Conservation (phyloP, 2,888 invertebrate genomes). For the Dicyrtoma fusca region DNA sequence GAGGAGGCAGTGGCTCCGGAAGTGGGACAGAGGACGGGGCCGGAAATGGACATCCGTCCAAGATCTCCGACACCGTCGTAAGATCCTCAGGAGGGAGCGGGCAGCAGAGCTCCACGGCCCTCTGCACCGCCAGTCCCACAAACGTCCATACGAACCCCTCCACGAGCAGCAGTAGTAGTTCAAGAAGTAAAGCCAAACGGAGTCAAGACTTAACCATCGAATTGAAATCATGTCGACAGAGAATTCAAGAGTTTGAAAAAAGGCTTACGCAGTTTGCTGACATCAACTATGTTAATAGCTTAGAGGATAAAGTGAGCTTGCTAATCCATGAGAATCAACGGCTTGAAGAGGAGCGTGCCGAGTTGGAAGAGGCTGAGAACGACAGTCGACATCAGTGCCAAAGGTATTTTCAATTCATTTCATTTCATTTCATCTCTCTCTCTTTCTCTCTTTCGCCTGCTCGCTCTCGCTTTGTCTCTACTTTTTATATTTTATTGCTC, state of each 20-base stretch:
- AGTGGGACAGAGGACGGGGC: background rate
- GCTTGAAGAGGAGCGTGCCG: constrained; percentile 73
- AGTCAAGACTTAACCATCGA: constrained; percentile 49
- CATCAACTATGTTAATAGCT: constrained; percentile 60
- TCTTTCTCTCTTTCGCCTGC: background rate
- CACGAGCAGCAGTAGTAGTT: background rate
- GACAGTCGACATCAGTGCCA: constrained; percentile 61
- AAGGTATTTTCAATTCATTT: constrained; percentile 42
- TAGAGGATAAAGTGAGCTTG: constrained; percentile 64
- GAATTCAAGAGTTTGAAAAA: constrained; percentile 54
- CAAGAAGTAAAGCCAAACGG: constrained; percentile 34
- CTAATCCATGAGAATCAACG: constrained; percentile 68
- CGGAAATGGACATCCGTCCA: constrained; percentile 2
- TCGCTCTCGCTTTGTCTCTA: background rate
- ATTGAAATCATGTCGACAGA: constrained; percentile 51
- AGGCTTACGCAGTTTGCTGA: constrained; percentile 52
- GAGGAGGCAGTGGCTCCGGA: background rate
- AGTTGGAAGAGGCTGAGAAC: constrained; percentile 76
- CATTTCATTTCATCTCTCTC: background rate
- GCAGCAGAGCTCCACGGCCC: background rate
- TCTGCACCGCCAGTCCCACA: background rate
- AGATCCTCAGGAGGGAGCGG: background rate
- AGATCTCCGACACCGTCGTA: background rate
- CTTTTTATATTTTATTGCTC: background rate
- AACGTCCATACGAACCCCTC: constrained; percentile 12